phyloP scores from a whole-genome alignment of 1,140 invertebrate species.

The Drosophila aff. region DNA sequence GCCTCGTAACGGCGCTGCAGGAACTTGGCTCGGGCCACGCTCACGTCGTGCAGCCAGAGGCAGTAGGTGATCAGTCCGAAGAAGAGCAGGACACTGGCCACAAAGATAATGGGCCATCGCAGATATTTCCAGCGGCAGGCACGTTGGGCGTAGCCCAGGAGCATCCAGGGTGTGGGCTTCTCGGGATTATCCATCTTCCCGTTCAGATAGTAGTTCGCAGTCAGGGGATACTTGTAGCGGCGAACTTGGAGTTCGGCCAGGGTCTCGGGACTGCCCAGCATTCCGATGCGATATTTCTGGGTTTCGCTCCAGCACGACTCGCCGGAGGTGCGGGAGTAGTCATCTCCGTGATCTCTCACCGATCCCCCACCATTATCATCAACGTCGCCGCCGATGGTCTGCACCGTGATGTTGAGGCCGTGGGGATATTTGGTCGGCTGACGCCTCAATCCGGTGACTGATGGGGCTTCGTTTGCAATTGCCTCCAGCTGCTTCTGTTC shows the following conservation, averaged over 20 bases:
- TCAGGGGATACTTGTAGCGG: slow-evolving; percentile 78
- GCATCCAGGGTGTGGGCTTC: slow-evolving; percentile 61
- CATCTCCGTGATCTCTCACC: slow-evolving; percentile 32
- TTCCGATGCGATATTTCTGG: slow-evolving; percentile 74
- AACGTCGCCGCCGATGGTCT: slow-evolving; percentile 58
- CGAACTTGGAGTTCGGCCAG: slow-evolving; percentile 79
- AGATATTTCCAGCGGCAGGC: slow-evolving; percentile 79
- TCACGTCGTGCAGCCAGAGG: slow-evolving; percentile 79
- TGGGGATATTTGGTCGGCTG: slow-evolving; percentile 82
- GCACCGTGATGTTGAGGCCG: slow-evolving; percentile 75
- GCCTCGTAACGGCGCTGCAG: slow-evolving; percentile 71
- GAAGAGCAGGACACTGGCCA: slow-evolving; percentile 77
- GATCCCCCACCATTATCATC: slow-evolving; percentile 10
- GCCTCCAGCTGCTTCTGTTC: slow-evolving; percentile 60
- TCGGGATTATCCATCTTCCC: slow-evolving; percentile 15
- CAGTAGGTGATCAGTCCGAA: slow-evolving; percentile 82
- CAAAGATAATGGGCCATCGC: slow-evolving; percentile 80
- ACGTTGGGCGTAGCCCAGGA: slow-evolving; percentile 63
- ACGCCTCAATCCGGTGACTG: slow-evolving; percentile 55
- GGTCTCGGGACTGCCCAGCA: slow-evolving; percentile 73
- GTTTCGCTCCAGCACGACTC: slow-evolving; percentile 68
- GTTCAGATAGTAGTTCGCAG: slow-evolving; percentile 79
- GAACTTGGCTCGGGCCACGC: slow-evolving; percentile 69
- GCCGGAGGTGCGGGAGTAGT: slow-evolving; percentile 64
- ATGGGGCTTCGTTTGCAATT: slow-evolving; percentile 51